These are phyloP conservation scores for Bos taurus DNA, from an alignment of 2,113 vertebrate genomes.

Conservation along the genomic window DNA sequence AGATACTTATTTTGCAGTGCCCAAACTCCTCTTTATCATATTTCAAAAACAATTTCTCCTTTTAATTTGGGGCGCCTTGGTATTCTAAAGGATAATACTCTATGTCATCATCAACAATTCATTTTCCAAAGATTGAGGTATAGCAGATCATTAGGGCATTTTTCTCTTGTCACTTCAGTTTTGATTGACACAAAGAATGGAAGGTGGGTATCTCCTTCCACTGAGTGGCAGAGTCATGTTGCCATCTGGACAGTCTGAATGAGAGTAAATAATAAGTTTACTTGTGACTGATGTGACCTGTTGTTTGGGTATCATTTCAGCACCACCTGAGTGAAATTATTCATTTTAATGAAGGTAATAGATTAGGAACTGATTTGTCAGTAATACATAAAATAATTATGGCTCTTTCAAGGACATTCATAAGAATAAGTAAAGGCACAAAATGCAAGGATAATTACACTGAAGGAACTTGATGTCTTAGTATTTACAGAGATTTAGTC, in stretches of 20 bases:
- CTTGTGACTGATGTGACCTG: not conserved
- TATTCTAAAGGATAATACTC: not conserved
- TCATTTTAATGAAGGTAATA: not conserved
- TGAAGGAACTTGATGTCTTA: not conserved
- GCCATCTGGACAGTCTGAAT: not conserved
- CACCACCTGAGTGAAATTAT: not conserved
- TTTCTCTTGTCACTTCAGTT: not conserved
- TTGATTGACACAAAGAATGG: not conserved
- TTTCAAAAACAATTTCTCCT: not conserved
- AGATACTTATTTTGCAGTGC: not conserved
- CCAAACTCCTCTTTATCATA: not conserved
- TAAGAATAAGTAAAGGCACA: not conserved
- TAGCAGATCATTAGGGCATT: not conserved
- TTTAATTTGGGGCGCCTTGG: not conserved
- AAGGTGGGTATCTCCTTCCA: not conserved
- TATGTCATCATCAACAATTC: not conserved
- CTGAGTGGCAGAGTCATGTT: not conserved
- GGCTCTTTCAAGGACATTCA: not conserved
- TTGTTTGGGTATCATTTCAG: not conserved
- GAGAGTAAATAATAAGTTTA: not conserved
- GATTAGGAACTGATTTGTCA: not conserved
- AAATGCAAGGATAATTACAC: not conserved
- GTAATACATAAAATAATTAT: not conserved
- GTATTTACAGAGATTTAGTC: not conserved
- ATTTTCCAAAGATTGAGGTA: not conserved